Evolutionary conservation across 2,797 vertebrate genomes (phyloP), one percentile per base, ranked within the genome.

Genomic region (Sebastes oblongus): DNA sequence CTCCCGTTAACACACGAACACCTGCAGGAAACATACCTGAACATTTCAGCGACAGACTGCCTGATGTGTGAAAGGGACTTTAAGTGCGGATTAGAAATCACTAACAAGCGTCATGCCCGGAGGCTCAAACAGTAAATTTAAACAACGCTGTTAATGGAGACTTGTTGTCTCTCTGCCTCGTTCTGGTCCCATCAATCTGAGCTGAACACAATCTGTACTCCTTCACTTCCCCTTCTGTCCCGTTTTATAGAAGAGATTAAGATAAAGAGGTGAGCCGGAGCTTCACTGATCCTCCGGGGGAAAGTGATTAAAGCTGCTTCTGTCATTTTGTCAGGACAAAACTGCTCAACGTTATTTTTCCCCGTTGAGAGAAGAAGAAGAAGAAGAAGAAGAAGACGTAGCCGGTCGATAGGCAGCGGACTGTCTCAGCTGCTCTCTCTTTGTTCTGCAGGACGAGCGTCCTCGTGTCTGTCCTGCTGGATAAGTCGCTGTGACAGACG

Each of bases 251-350:
- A 34, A 2, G 30, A 70, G 73, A 80, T 39, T 1, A 22, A 84
- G 88, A 86, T 75, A 12, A 32, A 80, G 77, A 85, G 78, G 9
- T 29, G 67, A 80, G 61, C 59, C 62, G 60, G 81, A 75, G 65
- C 80, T 56, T 66, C 78, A 65, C 80, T 82, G 76, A 88, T 64
- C 76, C 77, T 84, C 42, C 46, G 89, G 76, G 65, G 69, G 39
- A 84, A 83, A 62, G 22, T 81, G 80, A 92, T 89, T 64, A 89
- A 86, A 89, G 78, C 69, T 5, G 34, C 78, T 25, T 78, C 78
- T 72, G 82, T 84, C 82, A 50, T 77, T 77, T 74, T 62, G 79
- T 89, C 88, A 83, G 78, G 69, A 76, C 80, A 18, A 74, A 75
- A 64, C 36, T 13, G 80, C 80, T 83, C 81, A 82, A 36, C 62